Percentiles rank a stretch among this genome's conserved stretches.
These are phyloP conservation scores for Brachyalestes nurse DNA, from an alignment of 2,797 vertebrate species.

Conservation along the genomic window DNA sequence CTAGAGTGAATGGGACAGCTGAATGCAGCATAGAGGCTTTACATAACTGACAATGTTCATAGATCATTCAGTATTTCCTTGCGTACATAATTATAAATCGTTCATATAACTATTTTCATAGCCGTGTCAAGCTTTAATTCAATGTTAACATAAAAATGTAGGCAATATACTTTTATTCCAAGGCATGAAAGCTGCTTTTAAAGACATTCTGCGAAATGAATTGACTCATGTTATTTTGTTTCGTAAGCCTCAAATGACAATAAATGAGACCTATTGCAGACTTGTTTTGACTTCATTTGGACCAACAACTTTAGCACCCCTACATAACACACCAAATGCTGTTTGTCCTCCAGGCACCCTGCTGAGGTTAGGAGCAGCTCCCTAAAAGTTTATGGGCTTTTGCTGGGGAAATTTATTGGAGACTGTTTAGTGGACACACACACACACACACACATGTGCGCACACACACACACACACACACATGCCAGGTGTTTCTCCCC, in stretches of 20 bases:
- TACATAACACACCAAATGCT: constrained; percentile 73
- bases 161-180: no score
- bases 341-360: constrained; percentile 67
- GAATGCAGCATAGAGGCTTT: no score
- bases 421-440: constrained; percentile 64
- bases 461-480: constrained; percentile 7
- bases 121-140: no score
- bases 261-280: constrained; percentile 48
- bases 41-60: no score
- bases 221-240: constrained; percentile 23
- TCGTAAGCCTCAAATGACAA: constrained; percentile 55
- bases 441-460: background rate
- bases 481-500: constrained; percentile 58
- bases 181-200: background rate
- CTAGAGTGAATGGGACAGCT: no score
- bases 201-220: background rate
- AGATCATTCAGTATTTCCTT: no score
- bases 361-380: constrained; percentile 70
- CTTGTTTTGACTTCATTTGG: constrained; percentile 66
- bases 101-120: no score
- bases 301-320: constrained; percentile 66
- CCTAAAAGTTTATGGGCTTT: constrained; percentile 73
- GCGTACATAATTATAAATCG: no score
- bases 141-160: no score
- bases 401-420: constrained; percentile 81